Evolutionary conservation across 2,888 invertebrate species (phyloP).

Genomic region (Glaucopsyche alexis): DNA sequence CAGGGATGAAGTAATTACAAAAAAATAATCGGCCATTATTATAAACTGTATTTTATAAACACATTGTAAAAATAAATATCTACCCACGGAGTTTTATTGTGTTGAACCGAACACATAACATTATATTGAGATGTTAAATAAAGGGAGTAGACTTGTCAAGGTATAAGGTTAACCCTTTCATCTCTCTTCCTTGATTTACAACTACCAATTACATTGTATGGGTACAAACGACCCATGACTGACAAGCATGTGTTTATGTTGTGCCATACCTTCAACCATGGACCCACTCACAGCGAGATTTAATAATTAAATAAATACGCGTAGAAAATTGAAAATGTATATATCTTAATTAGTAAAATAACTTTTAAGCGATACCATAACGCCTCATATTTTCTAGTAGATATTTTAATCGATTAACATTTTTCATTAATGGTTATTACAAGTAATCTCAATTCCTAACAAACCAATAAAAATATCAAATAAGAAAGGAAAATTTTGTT

Average conservation of each 20-base stretch:
- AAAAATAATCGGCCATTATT: not conserved
- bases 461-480: too few species aligned
- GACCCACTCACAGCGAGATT: slow-evolving; percentile 31
- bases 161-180: slow-evolving; percentile 68
- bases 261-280: slow-evolving; percentile 36
- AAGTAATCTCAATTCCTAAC: not conserved
- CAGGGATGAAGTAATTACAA: not conserved
- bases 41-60: not conserved
- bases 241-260: slow-evolving; percentile 39
- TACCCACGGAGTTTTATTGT: not conserved
- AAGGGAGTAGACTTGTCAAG: slow-evolving; percentile 39
- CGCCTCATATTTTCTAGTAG: not conserved
- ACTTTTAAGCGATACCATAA: not conserved
- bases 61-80: not conserved
- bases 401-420: not conserved
- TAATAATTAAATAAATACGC: slow-evolving; percentile 36
- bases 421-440: not conserved
- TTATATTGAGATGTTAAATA: slow-evolving; percentile 19
- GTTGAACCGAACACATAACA: slow-evolving; percentile 13
- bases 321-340: slow-evolving; percentile 33
- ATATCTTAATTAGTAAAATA: slow-evolving; percentile 19
- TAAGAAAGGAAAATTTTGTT: not conserved
- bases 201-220: slow-evolving; percentile 54
- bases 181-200: slow-evolving; percentile 68
- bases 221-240: slow-evolving; percentile 38